A percentile compares a stretch with the other conserved stretches of the same genome.
phyloP scores from a whole-genome alignment of 2,797 vertebrate genomes.

The Numenius phaeopus region DNA sequence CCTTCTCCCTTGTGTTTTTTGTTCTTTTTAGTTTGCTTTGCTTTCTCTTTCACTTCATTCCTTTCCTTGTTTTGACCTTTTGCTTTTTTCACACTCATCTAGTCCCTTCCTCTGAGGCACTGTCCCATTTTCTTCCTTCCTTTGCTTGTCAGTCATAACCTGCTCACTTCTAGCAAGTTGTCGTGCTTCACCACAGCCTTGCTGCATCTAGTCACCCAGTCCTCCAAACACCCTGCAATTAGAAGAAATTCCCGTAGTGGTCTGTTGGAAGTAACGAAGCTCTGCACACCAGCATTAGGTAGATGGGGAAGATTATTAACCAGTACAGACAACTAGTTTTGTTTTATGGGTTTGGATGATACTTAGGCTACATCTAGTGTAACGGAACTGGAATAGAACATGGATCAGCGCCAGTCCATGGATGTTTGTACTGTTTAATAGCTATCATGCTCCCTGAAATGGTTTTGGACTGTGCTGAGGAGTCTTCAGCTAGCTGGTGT shows the following conservation, averaged over 20 bases:
- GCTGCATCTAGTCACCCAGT: background rate
- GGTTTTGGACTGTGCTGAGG: background rate
- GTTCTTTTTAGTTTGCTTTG: background rate
- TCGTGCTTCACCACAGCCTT: background rate
- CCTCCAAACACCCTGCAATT: background rate
- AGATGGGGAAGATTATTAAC: background rate
- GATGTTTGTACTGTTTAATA: background rate
- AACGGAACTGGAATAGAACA: background rate
- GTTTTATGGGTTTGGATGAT: background rate
- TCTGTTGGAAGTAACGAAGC: background rate
- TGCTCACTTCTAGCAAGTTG: background rate
- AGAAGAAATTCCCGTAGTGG: background rate
- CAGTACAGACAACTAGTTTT: background rate
- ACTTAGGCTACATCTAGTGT: background rate
- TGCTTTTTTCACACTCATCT: background rate
- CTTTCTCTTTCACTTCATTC: background rate
- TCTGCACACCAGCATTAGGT: background rate
- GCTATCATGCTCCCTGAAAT: background rate
- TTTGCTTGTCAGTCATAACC: background rate
- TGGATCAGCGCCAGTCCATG: background rate
- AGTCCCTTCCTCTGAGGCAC: background rate
- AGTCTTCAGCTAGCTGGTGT: background rate
- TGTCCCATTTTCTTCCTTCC: background rate
- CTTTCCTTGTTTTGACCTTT: constrained; percentile 17
- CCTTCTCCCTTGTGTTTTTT: background rate